Conservation (phyloP, 2,888 invertebrate species). For the Cerastis leucographa region DNA sequence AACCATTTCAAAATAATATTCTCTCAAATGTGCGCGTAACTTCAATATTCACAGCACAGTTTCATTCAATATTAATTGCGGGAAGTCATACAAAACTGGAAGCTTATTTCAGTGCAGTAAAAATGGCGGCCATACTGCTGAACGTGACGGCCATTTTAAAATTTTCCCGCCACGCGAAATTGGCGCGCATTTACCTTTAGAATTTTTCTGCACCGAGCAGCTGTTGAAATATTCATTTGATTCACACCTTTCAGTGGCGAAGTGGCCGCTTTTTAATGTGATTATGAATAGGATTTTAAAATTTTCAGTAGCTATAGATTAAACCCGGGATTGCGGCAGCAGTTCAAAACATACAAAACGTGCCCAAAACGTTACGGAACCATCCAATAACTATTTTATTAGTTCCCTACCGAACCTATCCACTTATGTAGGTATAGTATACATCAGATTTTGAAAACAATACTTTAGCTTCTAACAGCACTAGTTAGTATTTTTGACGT, state of each 20-base stretch:
- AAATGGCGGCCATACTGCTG: conserved; percentile 54
- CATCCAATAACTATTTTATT: too few relatives aligned
- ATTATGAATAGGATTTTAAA: conserved; percentile 24
- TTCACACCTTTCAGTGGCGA: conserved; percentile 35
- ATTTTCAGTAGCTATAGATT: background rate
- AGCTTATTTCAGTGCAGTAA: conserved; percentile 48
- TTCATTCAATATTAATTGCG: conserved; percentile 39
- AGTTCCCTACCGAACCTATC: too few relatives aligned
- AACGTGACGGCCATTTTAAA: conserved; percentile 63
- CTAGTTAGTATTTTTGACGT: too few relatives aligned
- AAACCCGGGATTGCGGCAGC: background rate
- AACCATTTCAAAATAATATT: background rate
- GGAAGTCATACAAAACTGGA: conserved; percentile 48
- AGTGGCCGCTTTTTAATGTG: conserved; percentile 20
- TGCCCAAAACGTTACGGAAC: background rate
- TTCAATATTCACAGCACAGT: conserved; percentile 14
- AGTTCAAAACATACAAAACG: background rate
- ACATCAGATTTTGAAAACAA: too few relatives aligned
- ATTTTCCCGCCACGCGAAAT: conserved; percentile 35
- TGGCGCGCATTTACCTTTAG: conserved; percentile 56
- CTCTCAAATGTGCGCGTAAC: background rate
- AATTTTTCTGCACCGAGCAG: conserved; percentile 50
- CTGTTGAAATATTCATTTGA: conserved; percentile 57
- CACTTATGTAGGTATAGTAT: too few relatives aligned
- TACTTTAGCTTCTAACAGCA: too few relatives aligned